Evolutionary conservation across 2,797 vertebrate species (phyloP), one percentile per base, ranked within the genome.

Genomic region (Nyctalus aviator): DNA sequence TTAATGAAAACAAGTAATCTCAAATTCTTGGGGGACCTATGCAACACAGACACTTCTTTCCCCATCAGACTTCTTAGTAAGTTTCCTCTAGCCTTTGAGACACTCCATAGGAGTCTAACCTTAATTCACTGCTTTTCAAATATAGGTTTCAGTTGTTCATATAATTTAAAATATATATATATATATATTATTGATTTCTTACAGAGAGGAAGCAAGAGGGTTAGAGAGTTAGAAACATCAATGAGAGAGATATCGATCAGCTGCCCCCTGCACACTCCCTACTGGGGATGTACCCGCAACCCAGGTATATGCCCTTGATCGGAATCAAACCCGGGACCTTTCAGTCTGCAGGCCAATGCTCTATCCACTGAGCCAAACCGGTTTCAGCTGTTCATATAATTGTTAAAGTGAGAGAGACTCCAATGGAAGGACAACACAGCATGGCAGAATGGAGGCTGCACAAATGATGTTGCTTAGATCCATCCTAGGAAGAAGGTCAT

Each of bases 1-100:
- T 91, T 91, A 94, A 95, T 35, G 78, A 86, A 94, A 96, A 94
- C 27, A 94, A 95, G 87, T 82, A 84, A 94, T 88, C 92, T 96
- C 84, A 95, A 93, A 96, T 96, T 97, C 88, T 94, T 92, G 90
- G 27, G 93, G 96, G 90, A 7, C 77, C 91, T 76, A 71, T 27
- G n/a, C 85, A 68, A 90, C 37, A 1, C 30, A 82, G 2, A 90
- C 10, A 82, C 69, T 94, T 84, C 55, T 96, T 94, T 97, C 85
- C 59, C 73, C 0, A 0, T 73, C 91, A 50, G 17, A 88, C 93
- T 94, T 95, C 41, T 91, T 84, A 94, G 59, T 55, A 82, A 90
- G n/a, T 68, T 96, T 85, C 41, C 84, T 92, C 91, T 95, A n/a
- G 88, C 75, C 83, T 71, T 6, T 0, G 66, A 14, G 21, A 81